A percentile compares a stretch with the other conserved stretches of the same genome.
Conservation (phyloP, 1,140 invertebrate genomes). For the Eupristina koningsbergeri region DNA sequence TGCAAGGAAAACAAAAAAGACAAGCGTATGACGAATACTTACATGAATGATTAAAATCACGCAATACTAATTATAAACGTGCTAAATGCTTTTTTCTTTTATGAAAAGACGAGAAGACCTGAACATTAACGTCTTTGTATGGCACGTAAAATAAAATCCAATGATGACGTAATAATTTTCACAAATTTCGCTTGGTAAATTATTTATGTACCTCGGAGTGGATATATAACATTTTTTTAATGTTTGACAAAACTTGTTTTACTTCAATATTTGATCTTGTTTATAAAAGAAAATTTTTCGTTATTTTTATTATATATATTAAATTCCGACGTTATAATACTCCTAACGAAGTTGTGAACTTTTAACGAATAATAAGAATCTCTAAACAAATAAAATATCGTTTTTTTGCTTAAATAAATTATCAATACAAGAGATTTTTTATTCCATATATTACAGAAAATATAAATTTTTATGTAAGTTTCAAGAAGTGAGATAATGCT, state of each 20-base stretch:
- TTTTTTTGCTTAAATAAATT: conserved; percentile 21
- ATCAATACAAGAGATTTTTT: conserved; percentile 30
- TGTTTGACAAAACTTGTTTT: conserved; percentile 44
- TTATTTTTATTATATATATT: conserved; percentile 26
- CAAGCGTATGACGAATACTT: conserved; percentile 28
- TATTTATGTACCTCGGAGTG: not conserved
- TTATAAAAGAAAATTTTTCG: conserved; percentile 37
- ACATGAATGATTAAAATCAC: conserved; percentile 7
- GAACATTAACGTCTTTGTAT: conserved; percentile 24
- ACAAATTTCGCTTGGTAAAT: conserved; percentile 41
- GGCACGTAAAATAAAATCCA: conserved; percentile 39
- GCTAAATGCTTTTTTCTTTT: conserved; percentile 34
- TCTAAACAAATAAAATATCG: conserved; percentile 8
- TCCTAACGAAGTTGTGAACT: conserved; percentile 35
- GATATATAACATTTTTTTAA: conserved; percentile 36
- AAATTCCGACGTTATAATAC: conserved; percentile 19
- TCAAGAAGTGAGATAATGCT: conserved; percentile 21
- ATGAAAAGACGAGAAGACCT: conserved; percentile 1
- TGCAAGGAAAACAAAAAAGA: conserved; percentile 16
- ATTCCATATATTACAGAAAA: conserved; percentile 33
- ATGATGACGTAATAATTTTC: conserved; percentile 44
- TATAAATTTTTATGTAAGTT: conserved; percentile 38
- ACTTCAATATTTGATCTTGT: conserved; percentile 12
- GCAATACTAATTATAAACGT: conserved; percentile 14
- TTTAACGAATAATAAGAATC: conserved; percentile 42